Evolutionary conservation across 53 echinoderm and acorn worm species (phyloP), one percentile per base, ranked within the genome.

Genomic region (Apostichopus leukothele): DNA sequence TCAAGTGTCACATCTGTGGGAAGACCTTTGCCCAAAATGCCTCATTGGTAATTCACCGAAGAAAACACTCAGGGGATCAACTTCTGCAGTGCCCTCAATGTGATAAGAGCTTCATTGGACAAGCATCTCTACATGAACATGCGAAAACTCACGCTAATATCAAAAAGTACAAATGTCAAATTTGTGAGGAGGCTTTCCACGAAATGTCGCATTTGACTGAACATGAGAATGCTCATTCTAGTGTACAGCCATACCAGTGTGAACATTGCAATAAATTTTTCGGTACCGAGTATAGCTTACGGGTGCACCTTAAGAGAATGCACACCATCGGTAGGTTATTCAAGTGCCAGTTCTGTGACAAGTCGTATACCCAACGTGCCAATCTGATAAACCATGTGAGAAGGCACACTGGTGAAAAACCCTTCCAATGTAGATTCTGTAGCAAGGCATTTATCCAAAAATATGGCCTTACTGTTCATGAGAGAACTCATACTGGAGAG

Each of bases 311-410:
- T 14, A 18, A 71, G 18, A 71, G 71, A 19, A 19, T 19, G 20
- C 71, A 71, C 20, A 71, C 20, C 18, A 19, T 71, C 18, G 71
- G n/a, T 18, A 71, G 20, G 71, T 71, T 71, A n/a, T 71, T 71
- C 18, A 71, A 71, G 20, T 71, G 71, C 18, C 71, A 71, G 20
- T 71, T 71, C 18, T 71, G 71, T 19, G 71, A 71, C 71, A 71
- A 71, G 71, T 71, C 71, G 16, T 71, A 71, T n/a, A 71, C 71
- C 71, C 71, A 71, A n/a, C 71, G 71, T 71, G 71, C 71, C 71
- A 71, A 71, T n/a, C 71, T 71, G n/a, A 71, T 71, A 71, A 71
- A 71, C 71, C 71, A 71, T 71, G 71, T 71, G 4, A 71, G 71
- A n/a, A 71, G 71, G 18, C 71, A 71, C 71, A 71, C 71, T 18